Conservation (phyloP, 2,797 vertebrate species). For the Anguilla marmorata region DNA sequence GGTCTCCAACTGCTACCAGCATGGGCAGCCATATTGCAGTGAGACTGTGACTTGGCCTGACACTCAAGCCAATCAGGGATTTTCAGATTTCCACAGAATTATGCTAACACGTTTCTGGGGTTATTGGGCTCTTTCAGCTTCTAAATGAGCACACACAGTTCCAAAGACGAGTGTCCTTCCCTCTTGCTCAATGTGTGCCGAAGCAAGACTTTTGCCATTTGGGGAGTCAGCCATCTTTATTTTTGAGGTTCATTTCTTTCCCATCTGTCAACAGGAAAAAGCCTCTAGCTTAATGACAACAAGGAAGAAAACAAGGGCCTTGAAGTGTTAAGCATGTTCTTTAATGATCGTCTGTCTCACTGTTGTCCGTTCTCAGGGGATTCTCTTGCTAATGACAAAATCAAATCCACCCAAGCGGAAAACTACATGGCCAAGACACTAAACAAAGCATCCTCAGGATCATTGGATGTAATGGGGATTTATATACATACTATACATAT, state of each 20-base stretch:
- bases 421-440: neutral
- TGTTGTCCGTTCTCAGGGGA: neutral
- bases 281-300: neutral
- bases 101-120: neutral
- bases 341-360: neutral
- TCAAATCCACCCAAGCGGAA: neutral
- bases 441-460: neutral
- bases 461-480: neutral
- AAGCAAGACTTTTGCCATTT: constrained; percentile 76
- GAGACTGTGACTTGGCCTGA: neutral
- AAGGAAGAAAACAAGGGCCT: constrained; percentile 1
- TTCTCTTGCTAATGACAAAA: constrained; percentile 6
- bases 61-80: neutral
- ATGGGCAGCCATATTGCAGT: neutral
- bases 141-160: neutral
- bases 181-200: constrained; percentile 76
- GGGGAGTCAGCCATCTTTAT: constrained; percentile 72
- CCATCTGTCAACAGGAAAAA: constrained; percentile 59
- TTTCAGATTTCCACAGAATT: constrained; percentile 2
- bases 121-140: neutral
- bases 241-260: constrained; percentile 60
- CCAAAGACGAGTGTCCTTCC: constrained; percentile 60
- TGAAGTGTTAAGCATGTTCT: neutral
- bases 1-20: neutral
- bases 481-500: too few species aligned